Base-by-base conservation (phyloP, 2,888 invertebrate species). In the Scaptomyza parva region DNA sequence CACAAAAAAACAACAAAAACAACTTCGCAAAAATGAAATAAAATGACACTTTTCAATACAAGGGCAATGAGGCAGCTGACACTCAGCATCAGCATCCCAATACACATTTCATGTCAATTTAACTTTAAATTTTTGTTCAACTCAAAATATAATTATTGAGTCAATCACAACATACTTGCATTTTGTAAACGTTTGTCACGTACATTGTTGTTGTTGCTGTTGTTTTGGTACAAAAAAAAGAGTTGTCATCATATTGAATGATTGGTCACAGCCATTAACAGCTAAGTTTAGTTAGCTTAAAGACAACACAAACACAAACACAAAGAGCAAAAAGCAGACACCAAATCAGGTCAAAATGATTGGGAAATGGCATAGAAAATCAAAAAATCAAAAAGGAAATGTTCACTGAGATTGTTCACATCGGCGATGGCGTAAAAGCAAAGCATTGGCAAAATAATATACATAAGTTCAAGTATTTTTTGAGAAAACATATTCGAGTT, bases 161-260 rank as follows among this genome's bases (percentile, higher is more conserved):
- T 11, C 11, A 2, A 7, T 33, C n/a, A n/a, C n/a, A 9, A 24
- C 22, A 4, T 55, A 43, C 44, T 28, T 45, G 45, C 37, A 47
- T 18, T 18, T 30, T 35, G 68, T 40, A 40, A 40, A n/a, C 41
- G 35, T 35, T 51, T 22, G 52, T 48, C 50, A 48, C 26, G 26
- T 26, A 26, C 8, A 8, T 7, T 8, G 26, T 26, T 26, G 26
- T 26, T 9, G 12, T 18, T n/a, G n/a, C n/a, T n/a, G n/a, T n/a
- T n/a, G n/a, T n/a, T n/a, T n/a, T n/a, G n/a, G n/a, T n/a, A n/a
- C n/a, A 24, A 17, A 45, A 48, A 48, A 14, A 41, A 26, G 11
- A 20, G 11, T 28, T 69, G 52, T 48, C 67, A 60, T 37, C 60
- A 60, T 35, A 37, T 37, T 51, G 45, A 47, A 60, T 47, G 66